Evolutionary conservation across 2,113 vertebrate species (phyloP).

Genomic region (Notarius lentiginosus): DNA sequence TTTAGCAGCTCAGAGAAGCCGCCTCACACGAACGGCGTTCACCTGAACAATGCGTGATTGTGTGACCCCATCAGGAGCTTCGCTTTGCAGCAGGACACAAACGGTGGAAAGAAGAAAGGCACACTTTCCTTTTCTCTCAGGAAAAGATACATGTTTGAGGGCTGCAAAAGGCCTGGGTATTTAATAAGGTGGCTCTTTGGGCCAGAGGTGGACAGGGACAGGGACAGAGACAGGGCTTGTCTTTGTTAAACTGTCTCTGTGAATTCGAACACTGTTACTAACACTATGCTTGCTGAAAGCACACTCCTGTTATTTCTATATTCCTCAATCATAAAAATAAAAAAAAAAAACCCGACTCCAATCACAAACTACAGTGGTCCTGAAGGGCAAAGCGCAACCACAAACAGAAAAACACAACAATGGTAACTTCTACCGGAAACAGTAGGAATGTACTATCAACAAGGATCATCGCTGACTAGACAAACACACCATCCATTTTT

Average conservation of each 20-base stretch:
- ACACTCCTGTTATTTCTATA: slow-evolving; percentile 25
- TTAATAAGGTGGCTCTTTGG: slow-evolving; percentile 46
- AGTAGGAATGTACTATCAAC: no score
- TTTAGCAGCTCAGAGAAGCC: background rate
- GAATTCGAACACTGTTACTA: slow-evolving; percentile 49
- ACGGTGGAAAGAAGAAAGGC: background rate
- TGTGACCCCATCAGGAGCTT: background rate
- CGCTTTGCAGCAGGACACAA: background rate
- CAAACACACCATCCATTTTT: no score
- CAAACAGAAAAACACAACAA: no score
- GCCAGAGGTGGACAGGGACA: slow-evolving; percentile 26
- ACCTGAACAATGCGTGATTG: slow-evolving; percentile 20
- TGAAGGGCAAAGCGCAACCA: no score
- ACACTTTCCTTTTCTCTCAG: slow-evolving; percentile 30
- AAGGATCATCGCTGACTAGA: no score
- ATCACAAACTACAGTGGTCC: no score
- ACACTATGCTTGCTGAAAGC: background rate
- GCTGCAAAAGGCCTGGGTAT: slow-evolving; percentile 50
- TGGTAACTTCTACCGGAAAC: no score
- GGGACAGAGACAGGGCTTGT: slow-evolving; percentile 5
- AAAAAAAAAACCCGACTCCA: background rate
- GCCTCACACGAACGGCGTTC: background rate
- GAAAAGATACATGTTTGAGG: slow-evolving; percentile 39
- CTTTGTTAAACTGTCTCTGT: slow-evolving; percentile 49
- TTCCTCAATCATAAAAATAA: background rate